These are phyloP conservation scores for Peucedramus taeniatus DNA, from an alignment of 2,113 vertebrate genomes.

Conservation along the genomic window DNA sequence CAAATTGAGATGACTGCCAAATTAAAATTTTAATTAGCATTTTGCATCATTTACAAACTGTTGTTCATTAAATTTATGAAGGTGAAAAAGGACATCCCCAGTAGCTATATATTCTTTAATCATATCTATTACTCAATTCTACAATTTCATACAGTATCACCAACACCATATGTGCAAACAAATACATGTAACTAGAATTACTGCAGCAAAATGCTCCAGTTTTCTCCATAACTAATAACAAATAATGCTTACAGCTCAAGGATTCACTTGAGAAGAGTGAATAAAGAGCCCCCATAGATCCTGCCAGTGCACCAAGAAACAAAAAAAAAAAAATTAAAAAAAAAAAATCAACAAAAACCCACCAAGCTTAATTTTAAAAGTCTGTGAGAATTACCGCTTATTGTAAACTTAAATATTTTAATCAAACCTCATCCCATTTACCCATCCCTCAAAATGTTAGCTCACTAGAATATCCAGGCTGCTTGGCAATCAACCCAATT, in stretches of 20 bases:
- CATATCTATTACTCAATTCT: not conserved
- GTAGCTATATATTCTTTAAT: conserved; percentile 37
- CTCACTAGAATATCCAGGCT: not conserved
- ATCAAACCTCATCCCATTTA: not conserved
- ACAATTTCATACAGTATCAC: not conserved
- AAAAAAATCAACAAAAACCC: not conserved
- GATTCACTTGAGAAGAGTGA: not conserved
- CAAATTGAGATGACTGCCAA: conserved; percentile 66
- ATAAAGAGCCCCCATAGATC: not conserved
- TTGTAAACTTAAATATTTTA: not conserved
- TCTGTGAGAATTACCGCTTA: not conserved
- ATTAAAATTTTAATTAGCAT: conserved; percentile 71
- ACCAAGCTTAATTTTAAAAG: not conserved
- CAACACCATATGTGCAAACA: conserved; percentile 1
- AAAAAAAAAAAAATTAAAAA: no score
- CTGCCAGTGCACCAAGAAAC: not conserved
- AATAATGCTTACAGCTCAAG: not conserved
- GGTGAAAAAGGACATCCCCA: conserved; percentile 34
- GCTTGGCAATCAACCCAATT: not conserved
- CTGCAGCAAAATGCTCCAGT: not conserved
- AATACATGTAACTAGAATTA: not conserved
- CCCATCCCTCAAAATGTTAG: not conserved
- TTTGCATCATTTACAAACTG: conserved; percentile 64
- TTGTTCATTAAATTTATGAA: conserved; percentile 55
- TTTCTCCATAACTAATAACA: not conserved